These are phyloP conservation scores for Chrysina gloriosa DNA, from an alignment of 2,888 invertebrate species.

Conservation along the genomic window DNA sequence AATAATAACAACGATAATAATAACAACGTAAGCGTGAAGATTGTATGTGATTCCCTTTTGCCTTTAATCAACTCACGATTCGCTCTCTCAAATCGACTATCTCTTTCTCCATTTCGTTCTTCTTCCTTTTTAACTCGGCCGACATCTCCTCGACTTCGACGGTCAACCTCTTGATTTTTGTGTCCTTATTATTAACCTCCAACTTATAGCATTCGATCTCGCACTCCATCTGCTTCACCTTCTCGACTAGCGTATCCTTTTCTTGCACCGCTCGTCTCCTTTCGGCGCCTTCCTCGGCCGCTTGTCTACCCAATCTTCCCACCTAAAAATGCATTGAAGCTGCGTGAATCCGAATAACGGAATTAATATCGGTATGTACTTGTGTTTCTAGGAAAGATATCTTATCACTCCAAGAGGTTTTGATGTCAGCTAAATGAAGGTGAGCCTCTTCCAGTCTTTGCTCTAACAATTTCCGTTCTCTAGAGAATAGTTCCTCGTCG, in stretches of 20 bases:
- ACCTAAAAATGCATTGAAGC: conserved; percentile 66
- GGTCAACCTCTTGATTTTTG: conserved; percentile 78
- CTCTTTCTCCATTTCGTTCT: conserved; percentile 68
- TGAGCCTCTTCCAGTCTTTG: conserved; percentile 86
- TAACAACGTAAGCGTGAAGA: not conserved
- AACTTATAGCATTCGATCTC: conserved; percentile 76
- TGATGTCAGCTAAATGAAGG: conserved; percentile 88
- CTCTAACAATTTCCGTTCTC: conserved; percentile 77
- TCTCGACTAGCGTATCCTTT: conserved; percentile 74
- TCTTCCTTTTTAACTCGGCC: conserved; percentile 70
- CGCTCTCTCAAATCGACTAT: conserved; percentile 68
- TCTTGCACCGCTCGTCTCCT: conserved; percentile 79
- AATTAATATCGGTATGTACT: conserved; percentile 63
- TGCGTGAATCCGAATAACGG: not conserved
- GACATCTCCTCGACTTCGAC: conserved; percentile 81
- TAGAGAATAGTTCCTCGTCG: conserved; percentile 69
- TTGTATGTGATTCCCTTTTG: conserved; percentile 10
- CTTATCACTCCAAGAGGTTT: conserved; percentile 92
- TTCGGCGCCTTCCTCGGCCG: conserved; percentile 86
- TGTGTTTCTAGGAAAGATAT: conserved; percentile 91
- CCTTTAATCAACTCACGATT: conserved; percentile 67
- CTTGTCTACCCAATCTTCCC: conserved; percentile 83
- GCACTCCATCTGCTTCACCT: conserved; percentile 72
- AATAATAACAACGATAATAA: not conserved
- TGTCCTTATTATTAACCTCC: conserved; percentile 76